Base-by-base conservation (phyloP, 2,797 vertebrate genomes). In the Pseudopleuronectes americanus region DNA sequence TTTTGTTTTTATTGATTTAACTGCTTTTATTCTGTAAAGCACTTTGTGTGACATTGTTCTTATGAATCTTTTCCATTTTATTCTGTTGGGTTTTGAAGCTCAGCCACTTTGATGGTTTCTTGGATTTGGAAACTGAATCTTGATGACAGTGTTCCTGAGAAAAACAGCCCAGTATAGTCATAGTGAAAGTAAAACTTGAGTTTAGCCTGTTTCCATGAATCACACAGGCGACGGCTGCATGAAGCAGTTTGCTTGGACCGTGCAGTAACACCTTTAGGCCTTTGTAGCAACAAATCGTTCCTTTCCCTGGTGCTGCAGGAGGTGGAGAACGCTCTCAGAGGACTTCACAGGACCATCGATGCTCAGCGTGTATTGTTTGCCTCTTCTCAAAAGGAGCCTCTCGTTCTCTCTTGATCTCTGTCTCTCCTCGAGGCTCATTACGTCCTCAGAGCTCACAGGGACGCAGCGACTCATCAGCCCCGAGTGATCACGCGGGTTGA, bases 401-500 rank as follows among this genome's bases (percentile, higher is more conserved):
- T 60, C 52, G 16, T 24, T 33, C 49, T 49, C 54, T 56, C 52
- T 58, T 45, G n/a, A 23, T 38, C 49, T 45, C 48, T 56, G 36
- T 57, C 55, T 59, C 45, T 14, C 72, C 79, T 75, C 64, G 58
- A 65, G 81, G 70, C 76, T 86, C 85, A 84, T 89, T 89, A 77
- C 19, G 0, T 72, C 69, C 45, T 77, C 57, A 22, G 49, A 70
- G 64, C 71, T 84, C 64, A 21, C 45, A 21, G 62, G 84, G 73
- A 80, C 69, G 57, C 66, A 81, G 66, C 61, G 73, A 87, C 83
- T 75, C 78, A 90, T 90, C 88, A 85, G 76, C 60, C 66, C 53
- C 47, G 78, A 86, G 83, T 77, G 81, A 87, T 77, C 48, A n/a
- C 13, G 24, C 64, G 71, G 76, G 80, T 76, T 83, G 73, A 61